A percentile compares a stretch with the other conserved stretches of the same genome.
Evolutionary conservation across 2,888 invertebrate genomes (phyloP).

Genomic region (Tricholauxania praeusta): DNA sequence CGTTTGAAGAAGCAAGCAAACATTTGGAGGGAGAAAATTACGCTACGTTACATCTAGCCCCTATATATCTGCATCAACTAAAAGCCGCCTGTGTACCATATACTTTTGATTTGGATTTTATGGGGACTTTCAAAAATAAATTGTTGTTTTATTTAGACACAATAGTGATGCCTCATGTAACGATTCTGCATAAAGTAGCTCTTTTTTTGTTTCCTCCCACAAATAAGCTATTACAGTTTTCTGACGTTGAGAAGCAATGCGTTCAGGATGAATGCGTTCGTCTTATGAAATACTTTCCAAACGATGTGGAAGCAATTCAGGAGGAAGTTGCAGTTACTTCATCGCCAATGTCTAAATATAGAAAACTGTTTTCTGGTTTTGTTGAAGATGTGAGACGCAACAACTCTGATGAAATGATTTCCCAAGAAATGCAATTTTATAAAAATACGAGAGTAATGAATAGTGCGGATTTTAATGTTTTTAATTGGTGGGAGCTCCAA

Average conservation of each 20-base stretch:
- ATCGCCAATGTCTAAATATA: background rate
- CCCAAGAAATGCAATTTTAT: slow-evolving; percentile 17
- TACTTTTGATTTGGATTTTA: background rate
- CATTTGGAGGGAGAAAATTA: slow-evolving; percentile 20
- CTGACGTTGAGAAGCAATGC: slow-evolving; percentile 20
- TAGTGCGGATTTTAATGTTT: slow-evolving; percentile 21
- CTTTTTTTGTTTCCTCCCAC: slow-evolving; percentile 38
- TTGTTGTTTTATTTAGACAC: background rate
- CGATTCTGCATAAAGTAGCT: slow-evolving; percentile 31
- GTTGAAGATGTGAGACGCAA: background rate
- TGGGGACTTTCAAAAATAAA: slow-evolving; percentile 1
- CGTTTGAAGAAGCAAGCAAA: slow-evolving; percentile 29
- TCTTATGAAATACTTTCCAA: slow-evolving; percentile 3
- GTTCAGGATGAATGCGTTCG: slow-evolving; percentile 29
- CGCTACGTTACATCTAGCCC: slow-evolving; percentile 21
- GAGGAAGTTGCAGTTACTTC: background rate
- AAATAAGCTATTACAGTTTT: slow-evolving; percentile 38
- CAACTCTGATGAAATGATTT: background rate
- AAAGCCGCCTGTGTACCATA: background rate
- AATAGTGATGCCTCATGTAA: slow-evolving; percentile 22
- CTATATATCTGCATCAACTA: slow-evolving; percentile 8
- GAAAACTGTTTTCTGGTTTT: background rate
- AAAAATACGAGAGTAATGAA: slow-evolving; percentile 8
- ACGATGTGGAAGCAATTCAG: background rate
- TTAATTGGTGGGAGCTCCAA: slow-evolving; percentile 26